Evolutionary conservation across 2,888 invertebrate genomes (phyloP).

Genomic region (Isotomurus palustris): DNA sequence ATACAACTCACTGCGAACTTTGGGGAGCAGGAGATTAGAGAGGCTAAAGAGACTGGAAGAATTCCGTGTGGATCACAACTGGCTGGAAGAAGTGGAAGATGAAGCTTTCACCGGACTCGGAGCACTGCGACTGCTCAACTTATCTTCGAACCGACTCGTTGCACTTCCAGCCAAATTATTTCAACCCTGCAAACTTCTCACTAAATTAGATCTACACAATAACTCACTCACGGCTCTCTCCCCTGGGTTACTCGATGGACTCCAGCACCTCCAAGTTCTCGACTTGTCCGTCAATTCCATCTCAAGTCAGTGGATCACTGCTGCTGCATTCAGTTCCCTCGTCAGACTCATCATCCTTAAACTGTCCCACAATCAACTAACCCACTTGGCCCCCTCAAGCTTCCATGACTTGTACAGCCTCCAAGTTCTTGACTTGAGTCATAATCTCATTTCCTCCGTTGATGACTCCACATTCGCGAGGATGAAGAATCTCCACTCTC

Average conservation of each 20-base stretch:
- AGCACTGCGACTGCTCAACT: slow-evolving; percentile 66
- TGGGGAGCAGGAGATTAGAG: slow-evolving; percentile 68
- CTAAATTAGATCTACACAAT: slow-evolving; percentile 69
- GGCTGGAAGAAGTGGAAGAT: slow-evolving; percentile 67
- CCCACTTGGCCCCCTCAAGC: slow-evolving; percentile 64
- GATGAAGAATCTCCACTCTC: slow-evolving; percentile 69
- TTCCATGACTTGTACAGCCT: slow-evolving; percentile 67
- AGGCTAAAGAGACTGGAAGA: slow-evolving; percentile 65
- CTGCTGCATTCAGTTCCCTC: slow-evolving; percentile 70
- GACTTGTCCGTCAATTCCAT: slow-evolving; percentile 70
- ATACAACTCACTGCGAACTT: slow-evolving; percentile 64
- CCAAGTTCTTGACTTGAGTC: slow-evolving; percentile 68
- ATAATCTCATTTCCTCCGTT: slow-evolving; percentile 61
- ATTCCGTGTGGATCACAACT: slow-evolving; percentile 70
- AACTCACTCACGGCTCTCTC: slow-evolving; percentile 71
- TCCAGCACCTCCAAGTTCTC: slow-evolving; percentile 64
- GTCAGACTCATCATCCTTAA: slow-evolving; percentile 69
- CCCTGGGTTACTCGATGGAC: slow-evolving; percentile 67
- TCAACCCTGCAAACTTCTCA: slow-evolving; percentile 65
- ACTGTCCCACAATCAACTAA: slow-evolving; percentile 67
- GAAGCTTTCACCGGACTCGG: slow-evolving; percentile 67
- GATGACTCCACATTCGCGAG: slow-evolving; percentile 69
- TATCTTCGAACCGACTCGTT: slow-evolving; percentile 72
- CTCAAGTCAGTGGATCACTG: slow-evolving; percentile 71
- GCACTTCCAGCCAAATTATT: slow-evolving; percentile 74